Evolutionary conservation across 2,797 vertebrate species (phyloP).

Genomic region (Notolabrus celidotus): DNA sequence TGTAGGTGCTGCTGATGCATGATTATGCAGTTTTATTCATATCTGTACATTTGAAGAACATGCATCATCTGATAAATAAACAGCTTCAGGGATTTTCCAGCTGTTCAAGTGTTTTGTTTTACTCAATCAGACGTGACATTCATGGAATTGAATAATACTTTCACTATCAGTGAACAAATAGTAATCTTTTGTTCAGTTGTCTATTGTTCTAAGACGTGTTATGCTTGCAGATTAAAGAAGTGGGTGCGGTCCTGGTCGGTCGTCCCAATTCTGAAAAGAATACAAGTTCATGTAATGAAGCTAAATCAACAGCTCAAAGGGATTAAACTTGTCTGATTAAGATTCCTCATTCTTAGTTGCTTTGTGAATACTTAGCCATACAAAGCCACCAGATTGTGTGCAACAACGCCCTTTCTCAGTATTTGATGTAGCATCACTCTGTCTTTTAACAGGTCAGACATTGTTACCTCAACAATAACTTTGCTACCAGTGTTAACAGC

Average conservation of each 20-base stretch:
- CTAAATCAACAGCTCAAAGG: background rate
- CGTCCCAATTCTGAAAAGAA: background rate
- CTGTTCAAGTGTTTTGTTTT: too few relatives aligned
- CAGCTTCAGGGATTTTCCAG: background rate
- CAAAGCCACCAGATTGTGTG: background rate
- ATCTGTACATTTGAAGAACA: background rate
- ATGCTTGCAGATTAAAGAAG: background rate
- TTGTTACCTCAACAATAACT: background rate
- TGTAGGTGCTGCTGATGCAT: background rate
- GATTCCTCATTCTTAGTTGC: background rate
- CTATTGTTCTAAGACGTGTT: background rate
- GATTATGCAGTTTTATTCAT: background rate
- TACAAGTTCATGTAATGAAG: background rate
- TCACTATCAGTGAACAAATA: background rate
- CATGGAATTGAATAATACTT: background rate
- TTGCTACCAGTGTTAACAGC: background rate
- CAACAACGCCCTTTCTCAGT: background rate
- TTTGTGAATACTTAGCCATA: background rate
- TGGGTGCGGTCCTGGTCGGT: background rate
- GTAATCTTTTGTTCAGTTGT: background rate
- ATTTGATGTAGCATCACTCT: background rate
- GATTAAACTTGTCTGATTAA: background rate
- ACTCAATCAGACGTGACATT: too few relatives aligned
- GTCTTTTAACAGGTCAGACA: background rate
- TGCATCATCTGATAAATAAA: background rate